Conservation (phyloP, 2,888 invertebrate genomes). For the Meghimatium bilineatum region DNA sequence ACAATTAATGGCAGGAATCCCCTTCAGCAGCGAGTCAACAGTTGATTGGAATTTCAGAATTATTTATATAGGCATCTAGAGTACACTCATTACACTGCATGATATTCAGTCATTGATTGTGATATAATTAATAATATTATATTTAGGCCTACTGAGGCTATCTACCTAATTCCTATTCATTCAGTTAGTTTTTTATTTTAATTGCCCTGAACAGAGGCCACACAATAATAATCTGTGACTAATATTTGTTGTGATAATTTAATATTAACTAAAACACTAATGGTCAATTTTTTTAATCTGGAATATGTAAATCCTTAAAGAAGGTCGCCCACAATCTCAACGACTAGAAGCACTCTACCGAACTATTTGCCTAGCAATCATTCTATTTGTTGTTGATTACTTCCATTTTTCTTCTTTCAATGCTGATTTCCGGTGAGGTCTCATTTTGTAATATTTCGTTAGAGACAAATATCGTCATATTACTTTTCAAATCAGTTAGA, state of each 20-base stretch:
- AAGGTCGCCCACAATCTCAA: neutral
- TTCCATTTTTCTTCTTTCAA: slow-evolving; percentile 20
- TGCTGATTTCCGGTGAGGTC: slow-evolving; percentile 8
- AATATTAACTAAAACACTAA: neutral
- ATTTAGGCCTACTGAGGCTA: no score
- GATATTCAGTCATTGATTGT: no score
- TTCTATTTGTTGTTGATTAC: slow-evolving; percentile 47
- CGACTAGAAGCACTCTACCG: neutral
- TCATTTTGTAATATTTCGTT: neutral
- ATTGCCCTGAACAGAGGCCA: no score
- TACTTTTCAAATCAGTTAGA: neutral
- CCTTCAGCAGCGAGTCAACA: neutral
- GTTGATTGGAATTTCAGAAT: no score
- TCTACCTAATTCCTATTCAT: no score
- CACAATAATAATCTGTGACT: no score
- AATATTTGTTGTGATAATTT: neutral
- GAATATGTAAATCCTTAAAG: neutral
- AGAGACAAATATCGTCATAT: neutral
- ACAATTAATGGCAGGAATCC: no score
- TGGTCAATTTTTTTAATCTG: neutral
- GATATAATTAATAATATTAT: no score
- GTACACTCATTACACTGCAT: no score
- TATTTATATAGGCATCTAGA: no score
- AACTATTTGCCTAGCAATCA: slow-evolving; percentile 23
- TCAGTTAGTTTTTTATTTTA: no score